Evolutionary conservation across 2,113 vertebrate genomes (phyloP), one percentile per base, ranked within the genome.

Genomic region (Ochotona princeps): DNA sequence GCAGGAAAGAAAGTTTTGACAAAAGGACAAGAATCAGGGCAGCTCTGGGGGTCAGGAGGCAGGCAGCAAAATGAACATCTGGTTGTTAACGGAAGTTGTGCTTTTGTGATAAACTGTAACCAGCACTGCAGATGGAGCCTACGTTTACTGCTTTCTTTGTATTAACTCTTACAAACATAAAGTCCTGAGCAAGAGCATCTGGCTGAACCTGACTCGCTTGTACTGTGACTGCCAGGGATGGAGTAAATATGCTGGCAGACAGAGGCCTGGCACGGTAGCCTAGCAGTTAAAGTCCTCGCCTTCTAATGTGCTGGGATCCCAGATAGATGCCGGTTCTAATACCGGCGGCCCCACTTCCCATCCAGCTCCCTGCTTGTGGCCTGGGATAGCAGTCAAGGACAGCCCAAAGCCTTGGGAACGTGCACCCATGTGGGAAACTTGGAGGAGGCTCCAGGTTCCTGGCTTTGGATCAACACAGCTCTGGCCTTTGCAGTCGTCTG

Each of bases 21-120:
- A 15, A 65, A 73, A 61, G 20, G 38, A 75, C 8, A 51, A 82
- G 35, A 74, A 13, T 17, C 28, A 54, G n/a, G 1, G 6, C 7
- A 51, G 17, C 26, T 32, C 63, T 30, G 20, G 67, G 30, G 21
- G 20, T 30, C 8, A 67, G 51, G 26, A 54, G 51, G 25, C 7
- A 65, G 44, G 5, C 1, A 25, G 12, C 3, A n/a, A 47, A 7
- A 1, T 7, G 26, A 20, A 54, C 0, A 2, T 12, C n/a, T 15
- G 72, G n/a, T 32, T 11, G n/a, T 5, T 25, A 32, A 35, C 14
- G 15, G 17, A 38, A 47, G 21, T 28, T 35, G 26, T 63, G 94
- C 14, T 65, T 89, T 89, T 30, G 11, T 35, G 20, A 1, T 0
- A 49, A 32, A 21, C 1, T 11, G 14, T n/a, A 47, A 10, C 47